These are phyloP conservation scores for Pygoscelis adeliae DNA, from an alignment of 2,113 vertebrate species.

Conservation along the genomic window DNA sequence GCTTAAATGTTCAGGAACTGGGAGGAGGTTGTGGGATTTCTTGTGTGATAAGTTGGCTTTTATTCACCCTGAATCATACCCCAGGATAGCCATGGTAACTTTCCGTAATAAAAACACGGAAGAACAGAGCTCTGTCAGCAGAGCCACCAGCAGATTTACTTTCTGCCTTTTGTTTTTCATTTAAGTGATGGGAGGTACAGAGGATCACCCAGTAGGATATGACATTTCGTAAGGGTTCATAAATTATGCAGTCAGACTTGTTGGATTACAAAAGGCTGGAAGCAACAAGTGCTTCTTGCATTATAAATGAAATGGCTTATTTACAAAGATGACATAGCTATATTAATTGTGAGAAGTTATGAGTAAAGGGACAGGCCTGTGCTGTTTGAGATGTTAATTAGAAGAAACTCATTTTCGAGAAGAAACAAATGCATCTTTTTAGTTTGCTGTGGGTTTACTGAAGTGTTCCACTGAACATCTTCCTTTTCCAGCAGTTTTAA, in stretches of 20 bases:
- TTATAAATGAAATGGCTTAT: slow-evolving; percentile 36
- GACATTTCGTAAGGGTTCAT: slow-evolving; percentile 18
- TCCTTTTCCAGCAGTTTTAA: neutral
- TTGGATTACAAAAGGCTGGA: slow-evolving; percentile 30
- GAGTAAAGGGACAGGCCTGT: neutral
- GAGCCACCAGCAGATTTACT: neutral
- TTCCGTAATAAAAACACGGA: neutral
- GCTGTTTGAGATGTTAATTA: slow-evolving; percentile 20
- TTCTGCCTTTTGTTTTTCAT: neutral
- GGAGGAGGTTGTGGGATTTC: neutral
- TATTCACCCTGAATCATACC: neutral
- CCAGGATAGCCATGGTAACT: neutral
- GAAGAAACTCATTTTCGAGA: neutral
- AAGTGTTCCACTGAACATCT: neutral
- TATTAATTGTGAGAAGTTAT: slow-evolving; percentile 29
- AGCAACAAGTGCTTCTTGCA: slow-evolving; percentile 41
- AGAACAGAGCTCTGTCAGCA: neutral
- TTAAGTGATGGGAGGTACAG: neutral
- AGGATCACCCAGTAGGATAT: neutral
- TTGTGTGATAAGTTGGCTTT: neutral
- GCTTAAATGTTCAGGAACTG: neutral
- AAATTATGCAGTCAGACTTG: slow-evolving; percentile 47
- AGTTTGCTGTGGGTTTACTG: neutral
- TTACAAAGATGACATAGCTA: slow-evolving; percentile 9
- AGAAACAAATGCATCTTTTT: neutral